phyloP scores from a whole-genome alignment of 2,113 vertebrate species.

The Miniopterus natalensis region DNA sequence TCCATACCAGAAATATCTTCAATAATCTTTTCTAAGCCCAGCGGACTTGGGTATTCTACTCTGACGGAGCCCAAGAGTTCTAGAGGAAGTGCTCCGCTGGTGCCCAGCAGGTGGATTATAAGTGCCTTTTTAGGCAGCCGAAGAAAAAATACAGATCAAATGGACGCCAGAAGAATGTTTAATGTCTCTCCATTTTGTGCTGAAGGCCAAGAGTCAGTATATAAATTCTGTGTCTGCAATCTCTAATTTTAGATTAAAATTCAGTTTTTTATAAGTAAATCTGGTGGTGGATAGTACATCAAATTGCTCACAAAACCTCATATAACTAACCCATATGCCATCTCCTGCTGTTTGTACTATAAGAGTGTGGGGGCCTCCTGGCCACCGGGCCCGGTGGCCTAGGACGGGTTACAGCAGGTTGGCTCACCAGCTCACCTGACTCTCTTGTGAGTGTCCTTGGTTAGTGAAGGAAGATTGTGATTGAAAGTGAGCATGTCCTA shows the following conservation, averaged over 20 bases:
- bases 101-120: constrained; percentile 75
- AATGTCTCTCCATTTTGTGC: not conserved
- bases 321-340: not conserved
- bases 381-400: not conserved
- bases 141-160: not conserved
- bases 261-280: not conserved
- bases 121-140: not conserved
- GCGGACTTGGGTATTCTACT: not conserved
- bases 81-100: not conserved
- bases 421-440: not conserved
- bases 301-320: not conserved
- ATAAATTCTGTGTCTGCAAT: not conserved
- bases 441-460: not conserved
- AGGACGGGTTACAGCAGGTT: rapidly evolving
- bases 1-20: constrained; percentile 86
- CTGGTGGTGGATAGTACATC: not conserved
- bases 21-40: constrained; percentile 83
- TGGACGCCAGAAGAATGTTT: not conserved
- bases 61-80: constrained; percentile 40
- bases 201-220: not conserved
- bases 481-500: not conserved
- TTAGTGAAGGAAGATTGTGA: not conserved
- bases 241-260: constrained; percentile 53
- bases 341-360: not conserved
- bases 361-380: not conserved